Base-by-base conservation (phyloP, 2,113 vertebrate genomes). In the Neoarius graeffei region DNA sequence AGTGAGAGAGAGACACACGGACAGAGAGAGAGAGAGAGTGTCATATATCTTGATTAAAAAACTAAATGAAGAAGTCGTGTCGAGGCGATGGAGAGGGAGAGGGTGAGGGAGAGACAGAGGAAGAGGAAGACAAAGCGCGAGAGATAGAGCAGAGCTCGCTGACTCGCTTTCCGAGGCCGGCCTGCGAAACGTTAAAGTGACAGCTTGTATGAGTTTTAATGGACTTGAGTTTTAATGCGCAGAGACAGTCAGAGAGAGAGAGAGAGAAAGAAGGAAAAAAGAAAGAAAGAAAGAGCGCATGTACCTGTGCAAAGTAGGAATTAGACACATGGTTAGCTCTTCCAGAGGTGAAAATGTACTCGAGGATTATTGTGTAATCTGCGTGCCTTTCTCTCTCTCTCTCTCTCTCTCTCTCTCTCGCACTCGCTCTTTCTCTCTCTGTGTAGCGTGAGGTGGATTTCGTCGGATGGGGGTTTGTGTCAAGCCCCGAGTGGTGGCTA, bases 351-450 rank as follows among this genome's bases (percentile, higher is more conserved):
- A 93, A 93, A 94, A 87, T 91, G 92, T 94, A 95, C 93, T 90
- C 93, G 86, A 87, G 94, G 94, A 95, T 96, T 96, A 94, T 95
- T 95, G 93, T 94, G 94, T 96, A 96, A 95, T 95, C 94, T 93
- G 90, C 92, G 91, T 81, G 87, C 91, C 91, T 91, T 87, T 93
- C 89, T 91, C 89, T 92, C 91, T 90, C 91, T 50, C 19, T 20
- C 7, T 74, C 17, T 77, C 23, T 52, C 74, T 77, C 90, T 90
- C 86, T 93, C 90, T 91, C 89, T 93, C 19, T 23, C 27, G 52
- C 71, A 11, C 90, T 91, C 86, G 93, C 88, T 91, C 88, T 93
- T 91, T 77, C 90, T 90, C 86, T 94, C 89, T 91, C 88, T 93
- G 91, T 52, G 76, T n/a, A 77, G 74, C 20, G 74, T 91, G 88